phyloP scores from a whole-genome alignment of 2,113 vertebrate genomes.

The Rhizomys pruinosus region DNA sequence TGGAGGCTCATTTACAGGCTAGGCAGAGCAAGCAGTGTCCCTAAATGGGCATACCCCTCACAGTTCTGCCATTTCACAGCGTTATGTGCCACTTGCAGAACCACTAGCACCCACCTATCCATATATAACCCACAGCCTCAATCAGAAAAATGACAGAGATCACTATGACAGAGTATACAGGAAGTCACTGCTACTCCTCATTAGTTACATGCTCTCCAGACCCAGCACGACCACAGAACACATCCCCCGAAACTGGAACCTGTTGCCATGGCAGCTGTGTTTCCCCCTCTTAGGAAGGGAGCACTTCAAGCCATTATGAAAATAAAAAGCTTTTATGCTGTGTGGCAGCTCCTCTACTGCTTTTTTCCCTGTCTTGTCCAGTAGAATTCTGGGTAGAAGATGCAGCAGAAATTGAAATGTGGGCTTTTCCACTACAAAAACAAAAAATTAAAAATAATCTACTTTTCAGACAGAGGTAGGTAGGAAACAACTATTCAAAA shows the following conservation, averaged over 20 bases:
- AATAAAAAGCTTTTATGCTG: constrained; percentile 71
- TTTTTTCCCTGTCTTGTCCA: constrained; percentile 39
- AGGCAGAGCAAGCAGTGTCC: background rate
- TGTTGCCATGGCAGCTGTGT: constrained; percentile 70
- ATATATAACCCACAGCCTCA: background rate
- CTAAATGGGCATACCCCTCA: background rate
- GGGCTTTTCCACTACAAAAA: constrained; percentile 11
- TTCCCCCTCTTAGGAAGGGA: constrained; percentile 12
- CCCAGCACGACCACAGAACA: background rate
- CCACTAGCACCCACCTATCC: background rate
- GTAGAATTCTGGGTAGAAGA: constrained; percentile 54
- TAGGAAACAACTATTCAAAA: constrained; percentile 48
- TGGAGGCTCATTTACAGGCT: background rate
- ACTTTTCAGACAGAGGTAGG: background rate
- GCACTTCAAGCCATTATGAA: constrained; percentile 45
- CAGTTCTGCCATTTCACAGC: background rate
- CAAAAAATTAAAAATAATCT: constrained; percentile 51
- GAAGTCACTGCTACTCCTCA: background rate
- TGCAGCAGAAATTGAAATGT: constrained; percentile 63
- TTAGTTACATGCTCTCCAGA: constrained; percentile 6
- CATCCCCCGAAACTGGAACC: background rate
- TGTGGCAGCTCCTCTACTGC: constrained; percentile 23
- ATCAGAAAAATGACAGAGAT: constrained; percentile 37
- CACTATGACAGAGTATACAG: background rate
- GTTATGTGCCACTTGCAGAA: background rate